A percentile compares a stretch with the other conserved stretches of the same genome.
These are phyloP conservation scores for Triplophysa bombifrons DNA, from an alignment of 2,797 vertebrate genomes.

Conservation along the genomic window DNA sequence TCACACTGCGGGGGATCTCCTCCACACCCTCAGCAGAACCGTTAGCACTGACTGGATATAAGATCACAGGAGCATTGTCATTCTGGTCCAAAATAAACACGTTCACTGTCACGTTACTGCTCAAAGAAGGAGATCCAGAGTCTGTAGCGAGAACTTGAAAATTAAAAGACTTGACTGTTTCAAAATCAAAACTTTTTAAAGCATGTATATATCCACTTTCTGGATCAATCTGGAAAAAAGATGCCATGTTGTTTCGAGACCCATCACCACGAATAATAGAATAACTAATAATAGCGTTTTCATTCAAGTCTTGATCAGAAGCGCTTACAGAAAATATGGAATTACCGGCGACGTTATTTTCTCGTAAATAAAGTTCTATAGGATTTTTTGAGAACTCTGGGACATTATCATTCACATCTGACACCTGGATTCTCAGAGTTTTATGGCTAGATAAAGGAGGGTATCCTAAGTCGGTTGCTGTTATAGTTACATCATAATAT, in stretches of 20 bases:
- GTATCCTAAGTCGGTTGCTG: conserved; percentile 64
- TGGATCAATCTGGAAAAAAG: conserved; percentile 62
- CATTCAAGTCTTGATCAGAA: conserved; percentile 66
- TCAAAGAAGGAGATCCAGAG: conserved; percentile 46
- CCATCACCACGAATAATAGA: conserved; percentile 49
- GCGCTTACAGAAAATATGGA: conserved; percentile 71
- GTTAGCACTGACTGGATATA: no score
- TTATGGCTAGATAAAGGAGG: conserved; percentile 62
- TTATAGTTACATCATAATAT: conserved; percentile 63
- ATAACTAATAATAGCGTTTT: conserved; percentile 71
- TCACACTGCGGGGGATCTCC: conserved; percentile 56
- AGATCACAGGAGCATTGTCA: no score
- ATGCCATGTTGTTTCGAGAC: conserved; percentile 30
- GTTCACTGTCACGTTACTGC: no score
- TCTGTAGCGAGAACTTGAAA: conserved; percentile 76
- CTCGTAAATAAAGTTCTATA: conserved; percentile 71
- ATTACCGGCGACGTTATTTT: conserved; percentile 72
- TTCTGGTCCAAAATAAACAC: no score
- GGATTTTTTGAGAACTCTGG: conserved; percentile 67
- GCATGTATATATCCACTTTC: conserved; percentile 64
- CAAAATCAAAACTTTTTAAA: conserved; percentile 73
- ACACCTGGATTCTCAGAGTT: conserved; percentile 61
- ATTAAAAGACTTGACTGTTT: conserved; percentile 76
- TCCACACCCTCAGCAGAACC: conserved; percentile 59
- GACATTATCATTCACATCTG: conserved; percentile 78